Base-by-base conservation (phyloP, 2,797 vertebrate genomes). In the Amblyraja radiata region DNA sequence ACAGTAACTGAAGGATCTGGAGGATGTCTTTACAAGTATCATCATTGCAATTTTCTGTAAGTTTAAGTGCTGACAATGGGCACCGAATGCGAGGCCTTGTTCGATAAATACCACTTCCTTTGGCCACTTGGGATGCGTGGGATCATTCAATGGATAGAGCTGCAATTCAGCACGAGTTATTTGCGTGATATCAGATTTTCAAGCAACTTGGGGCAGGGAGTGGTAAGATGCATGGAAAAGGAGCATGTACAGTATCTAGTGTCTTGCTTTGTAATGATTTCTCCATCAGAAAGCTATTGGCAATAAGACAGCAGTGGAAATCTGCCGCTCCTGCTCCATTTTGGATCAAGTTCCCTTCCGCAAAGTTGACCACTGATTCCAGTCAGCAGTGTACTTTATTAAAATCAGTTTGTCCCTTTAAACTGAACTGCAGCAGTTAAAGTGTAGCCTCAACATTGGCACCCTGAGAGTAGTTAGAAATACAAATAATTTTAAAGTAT, bases 1-100 rank as follows among this genome's bases (percentile, higher is more conserved):
- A 94, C 94, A 94, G 93, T 96, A 97, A 97, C 94, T 95, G 97
- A 97, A 97, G 96, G 95, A 96, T 94, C 96, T 96, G 94, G 95
- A 96, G 39, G 23, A 92, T 76, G 90, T 74, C 71, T 91, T 91
- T 76, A 92, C 76, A 76, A 92, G 71, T 54, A 16, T 54, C 13
- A 76, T 25, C 28, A 11, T 23, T 76, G 71, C 90, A 74, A 76
- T n/a, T 76, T 71, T 76, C 71, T 39, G 6, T n/a, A 76, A 36
- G 88, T 21, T 71, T 91, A 54, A 28, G 71, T 74, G 36, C 90
- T 91, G 32, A 91, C 36, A 76, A 39, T 74, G 23, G 3, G 71
- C 71, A 21, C 11, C 71, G 54, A 91, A 74, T 39, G 13, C 90
- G 58, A 76, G 90, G 39, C 4, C 71, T 46, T 54, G 71, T 46